phyloP scores from a whole-genome alignment of 2,888 invertebrate genomes.

The Phyto melanocephala region DNA sequence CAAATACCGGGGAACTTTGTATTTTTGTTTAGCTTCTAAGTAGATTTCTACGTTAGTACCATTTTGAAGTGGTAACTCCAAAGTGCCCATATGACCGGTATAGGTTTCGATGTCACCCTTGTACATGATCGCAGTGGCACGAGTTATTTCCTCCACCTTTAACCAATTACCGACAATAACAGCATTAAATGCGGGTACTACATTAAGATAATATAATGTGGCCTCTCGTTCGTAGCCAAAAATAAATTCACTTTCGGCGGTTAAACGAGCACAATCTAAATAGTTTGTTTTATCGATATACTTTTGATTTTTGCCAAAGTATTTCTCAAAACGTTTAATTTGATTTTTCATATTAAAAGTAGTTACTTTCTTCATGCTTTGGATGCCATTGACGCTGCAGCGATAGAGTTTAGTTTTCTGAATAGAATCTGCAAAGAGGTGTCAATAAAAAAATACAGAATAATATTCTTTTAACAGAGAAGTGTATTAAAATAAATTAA shows the following conservation, averaged over 20 bases:
- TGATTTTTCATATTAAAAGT: slow-evolving; percentile 74
- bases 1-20: slow-evolving; percentile 78
- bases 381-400: slow-evolving; percentile 75
- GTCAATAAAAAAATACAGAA: no score
- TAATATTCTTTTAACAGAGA: no score
- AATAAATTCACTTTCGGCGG: slow-evolving; percentile 80
- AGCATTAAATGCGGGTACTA: slow-evolving; percentile 80
- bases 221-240: slow-evolving; percentile 79
- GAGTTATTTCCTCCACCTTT: slow-evolving; percentile 78
- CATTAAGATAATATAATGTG: slow-evolving; percentile 80
- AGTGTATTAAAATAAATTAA: no score
- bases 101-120: slow-evolving; percentile 76
- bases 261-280: slow-evolving; percentile 80
- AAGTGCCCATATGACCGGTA: slow-evolving; percentile 79
- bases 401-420: no score
- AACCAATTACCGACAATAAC: slow-evolving; percentile 81
- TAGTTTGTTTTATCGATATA: slow-evolving; percentile 74
- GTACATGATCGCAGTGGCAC: slow-evolving; percentile 75
- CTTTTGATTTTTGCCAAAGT: slow-evolving; percentile 72
- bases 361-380: slow-evolving; percentile 67
- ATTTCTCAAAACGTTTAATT: slow-evolving; percentile 72
- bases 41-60: slow-evolving; percentile 71
- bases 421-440: no score
- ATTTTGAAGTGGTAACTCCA: slow-evolving; percentile 72
- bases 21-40: slow-evolving; percentile 71